Base-by-base conservation (phyloP, 2,113 vertebrate species). In the Andinoacara biseriatus region DNA sequence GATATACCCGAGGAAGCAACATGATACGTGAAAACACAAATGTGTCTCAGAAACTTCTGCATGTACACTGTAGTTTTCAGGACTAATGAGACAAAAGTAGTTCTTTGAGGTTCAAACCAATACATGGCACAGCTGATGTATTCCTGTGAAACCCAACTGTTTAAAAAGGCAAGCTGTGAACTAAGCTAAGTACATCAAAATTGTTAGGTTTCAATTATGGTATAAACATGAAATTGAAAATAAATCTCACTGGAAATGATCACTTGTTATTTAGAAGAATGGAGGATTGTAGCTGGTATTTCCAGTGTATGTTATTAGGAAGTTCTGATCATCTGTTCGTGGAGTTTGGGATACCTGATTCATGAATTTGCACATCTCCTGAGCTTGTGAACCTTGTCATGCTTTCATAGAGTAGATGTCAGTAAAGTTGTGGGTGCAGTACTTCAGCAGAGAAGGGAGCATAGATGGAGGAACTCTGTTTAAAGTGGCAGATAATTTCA, bases 81-180 rank as follows among this genome's bases (percentile, higher is more conserved):
- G 22, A 38, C 43, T 87, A 87, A 91, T 92, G 76, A 91, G 58
- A 43, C 61, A 67, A 26, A 82, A 77, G 74, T 80, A 17, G 22
- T 80, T 82, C 78, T 92, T 89, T 85, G 82, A 88, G 79, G 82
- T 78, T 90, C 24, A 57, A 8, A 82, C 58, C 33, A 77, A 76
- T 17, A 22, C n/a, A 26, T 74, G 24, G 3, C 58, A 72, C n/a
- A 85, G 67, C 13, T 40, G 29, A 60, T 17, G 10, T 24, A 52
- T 84, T 52, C 40, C 35, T 69, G 7, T 43, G 74, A 59, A 83
- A 81, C 49, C 56, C 58, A 72, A 20, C 74, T 29, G 10, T 76
- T 38, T 52, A 20, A 29, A 67, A 57, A 58, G 15, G 18, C 31
- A 38, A 54, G 24, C 38, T 76, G 10, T 49, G 56, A 17, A 74